Evolutionary conservation across 2,797 vertebrate genomes (phyloP), one percentile per base, ranked within the genome.

Genomic region (Sebastiscus tertius): DNA sequence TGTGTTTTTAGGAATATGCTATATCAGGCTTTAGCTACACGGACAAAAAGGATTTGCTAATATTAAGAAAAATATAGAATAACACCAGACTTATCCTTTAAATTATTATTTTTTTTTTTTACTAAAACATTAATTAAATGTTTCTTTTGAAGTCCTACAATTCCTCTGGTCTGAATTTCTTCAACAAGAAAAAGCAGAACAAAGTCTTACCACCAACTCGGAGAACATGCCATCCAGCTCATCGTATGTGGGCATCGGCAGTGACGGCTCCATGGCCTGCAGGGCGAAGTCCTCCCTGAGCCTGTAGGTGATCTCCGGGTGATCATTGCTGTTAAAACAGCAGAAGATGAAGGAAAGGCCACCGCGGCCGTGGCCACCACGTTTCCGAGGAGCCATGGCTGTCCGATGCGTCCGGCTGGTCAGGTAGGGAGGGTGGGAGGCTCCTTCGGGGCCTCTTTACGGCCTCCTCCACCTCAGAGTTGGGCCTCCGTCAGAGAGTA

Each of bases 261-360:
- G 92, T 0, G 97, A 80, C 0, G 98, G 98, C 94, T 99, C 98
- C 98, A 99, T 98, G 83, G 96, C 90, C 94, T 99, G 98, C 89
- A 99, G 95, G 14, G 97, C 97, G 1, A 98, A 98, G 95, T 95
- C 98, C 84, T 99, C 98, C 81, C 98, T 96, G 66, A 99, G 96
- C 78, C 96, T 96, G 93, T 99, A 99, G 0, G 98, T 99, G 96
- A 99, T 99, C 96, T 99, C 98, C 0, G 98, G 98, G 88, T 99
- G 98, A 87, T 99, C 97, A 1, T 92, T 98, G 94, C 96, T 96
- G 90, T 98, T 97, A 88, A 98, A 99, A 95, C 98, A 99, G 95
- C 98, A 99, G 93, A 99, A 99, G 93, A 99, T 96, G 93, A 98
- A 98, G 42, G 98, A 99, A 87, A 97, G 95, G 46, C 95, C 93